Base-by-base conservation (phyloP, 2,888 invertebrate species). In the Dynastes maya region DNA sequence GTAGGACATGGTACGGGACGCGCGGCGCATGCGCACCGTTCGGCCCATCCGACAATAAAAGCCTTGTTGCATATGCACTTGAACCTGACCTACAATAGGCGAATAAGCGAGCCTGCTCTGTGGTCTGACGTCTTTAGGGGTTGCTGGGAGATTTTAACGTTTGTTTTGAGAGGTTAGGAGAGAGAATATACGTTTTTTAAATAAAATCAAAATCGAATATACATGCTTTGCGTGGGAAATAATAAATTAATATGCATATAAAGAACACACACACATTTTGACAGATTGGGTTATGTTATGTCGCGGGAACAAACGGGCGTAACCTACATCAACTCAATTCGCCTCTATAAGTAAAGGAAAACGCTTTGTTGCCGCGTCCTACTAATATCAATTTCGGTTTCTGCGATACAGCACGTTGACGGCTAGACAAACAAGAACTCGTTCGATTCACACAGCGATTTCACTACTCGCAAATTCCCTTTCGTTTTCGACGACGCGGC, bases 21-120 rank as follows among this genome's bases (percentile, higher is more conserved):
- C 64, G 72, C 64, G 72, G 80, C 85, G 86, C 86, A 85, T 80
- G 85, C 86, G 86, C 84, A 83, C 76, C 77, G 40, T 32, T 29
- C 40, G 37, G 37, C 64, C 79, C 80, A 82, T 82, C 83, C 83
- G 81, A 84, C 84, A 85, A 84, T 83, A 83, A 85, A 83, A 82
- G 80, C 82, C 82, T 82, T 83, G 83, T 85, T 87, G 86, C 88
- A 88, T 87, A 87, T 88, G 88, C 87, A 88, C 89, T 89, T 89
- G 89, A 89, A 88, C 89, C 88, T 89, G 89, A 88, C 89, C 88
- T 87, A 87, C 86, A 87, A 88, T 86, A 85, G 85, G 22, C 40
- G 72, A 37, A 37, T 37, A 5, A 37, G 32, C 61, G 61, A 45
- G 51, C 22, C 22, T 4, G 51, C 51, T 37, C 32, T 29, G 49